A percentile compares a stretch with the other conserved stretches of the same genome.
These are phyloP conservation scores for Tinamus major DNA, from an alignment of 2,797 vertebrate genomes.

Conservation along the genomic window DNA sequence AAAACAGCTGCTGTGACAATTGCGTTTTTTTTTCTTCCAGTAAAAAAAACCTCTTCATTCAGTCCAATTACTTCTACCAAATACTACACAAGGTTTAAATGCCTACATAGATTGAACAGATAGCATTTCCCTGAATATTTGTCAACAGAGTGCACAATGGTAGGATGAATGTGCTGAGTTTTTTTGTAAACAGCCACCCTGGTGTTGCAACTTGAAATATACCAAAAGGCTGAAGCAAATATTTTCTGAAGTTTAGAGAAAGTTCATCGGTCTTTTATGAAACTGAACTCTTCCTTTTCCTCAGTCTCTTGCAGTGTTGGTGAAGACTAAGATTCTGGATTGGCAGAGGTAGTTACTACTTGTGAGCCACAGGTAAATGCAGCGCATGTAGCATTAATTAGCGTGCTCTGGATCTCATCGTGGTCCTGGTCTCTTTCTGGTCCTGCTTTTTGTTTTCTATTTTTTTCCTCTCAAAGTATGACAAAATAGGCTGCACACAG, in stretches of 20 bases:
- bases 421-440: neutral
- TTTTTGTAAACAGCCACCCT: neutral
- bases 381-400: neutral
- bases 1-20: slow-evolving; percentile 50
- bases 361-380: neutral
- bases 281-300: neutral
- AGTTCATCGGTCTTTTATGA: neutral
- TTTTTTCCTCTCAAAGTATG: neutral
- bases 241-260: neutral
- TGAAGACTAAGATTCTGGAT: neutral
- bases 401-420: neutral
- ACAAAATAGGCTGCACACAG: neutral
- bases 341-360: neutral
- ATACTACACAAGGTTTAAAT: slow-evolving; percentile 24
- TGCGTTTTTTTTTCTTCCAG: slow-evolving; percentile 33
- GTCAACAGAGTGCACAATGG: neutral
- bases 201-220: neutral
- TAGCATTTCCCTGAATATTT: slow-evolving; percentile 19
- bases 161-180: neutral
- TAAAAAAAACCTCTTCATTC: slow-evolving; percentile 44
- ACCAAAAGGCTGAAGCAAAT: neutral
- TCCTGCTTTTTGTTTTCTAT: neutral
- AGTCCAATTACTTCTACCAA: slow-evolving; percentile 21
- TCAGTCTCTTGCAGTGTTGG: neutral
- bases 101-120: slow-evolving; percentile 27